Evolutionary conservation across 2,888 invertebrate species (phyloP).

Genomic region (Anaspis maculata): DNA sequence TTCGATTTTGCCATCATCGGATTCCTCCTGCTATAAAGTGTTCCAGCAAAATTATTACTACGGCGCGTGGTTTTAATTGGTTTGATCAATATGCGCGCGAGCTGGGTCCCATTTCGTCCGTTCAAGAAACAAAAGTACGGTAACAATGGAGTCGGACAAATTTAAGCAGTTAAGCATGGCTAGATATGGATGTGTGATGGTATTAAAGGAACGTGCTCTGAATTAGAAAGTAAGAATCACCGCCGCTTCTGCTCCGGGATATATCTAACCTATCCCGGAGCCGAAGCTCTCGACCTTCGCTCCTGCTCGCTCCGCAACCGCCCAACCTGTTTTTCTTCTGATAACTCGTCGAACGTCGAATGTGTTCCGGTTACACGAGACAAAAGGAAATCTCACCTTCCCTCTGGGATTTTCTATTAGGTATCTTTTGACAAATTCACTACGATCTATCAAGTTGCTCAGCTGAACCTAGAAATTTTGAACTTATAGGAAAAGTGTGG

Average conservation of each 20-base stretch:
- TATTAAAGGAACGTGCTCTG: constrained; percentile 41
- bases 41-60: no score
- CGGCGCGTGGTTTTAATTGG: constrained; percentile 2
- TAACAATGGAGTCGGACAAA: constrained; percentile 32
- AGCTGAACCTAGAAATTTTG: no score
- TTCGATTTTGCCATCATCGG: no score
- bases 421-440: no score
- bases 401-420: no score
- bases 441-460: no score
- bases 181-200: constrained; percentile 39
- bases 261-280: neutral
- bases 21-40: no score
- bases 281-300: constrained; percentile 2
- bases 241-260: constrained; percentile 8
- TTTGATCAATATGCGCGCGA: neutral
- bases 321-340: constrained; percentile 1
- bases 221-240: constrained; percentile 42
- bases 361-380: no score
- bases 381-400: no score
- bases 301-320: no score
- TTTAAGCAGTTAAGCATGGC: constrained; percentile 35
- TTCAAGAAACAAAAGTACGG: constrained; percentile 11
- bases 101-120: neutral
- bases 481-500: no score
- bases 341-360: no score